Conservation (phyloP, 2,113 vertebrate species). For the Guaruba guarouba region DNA sequence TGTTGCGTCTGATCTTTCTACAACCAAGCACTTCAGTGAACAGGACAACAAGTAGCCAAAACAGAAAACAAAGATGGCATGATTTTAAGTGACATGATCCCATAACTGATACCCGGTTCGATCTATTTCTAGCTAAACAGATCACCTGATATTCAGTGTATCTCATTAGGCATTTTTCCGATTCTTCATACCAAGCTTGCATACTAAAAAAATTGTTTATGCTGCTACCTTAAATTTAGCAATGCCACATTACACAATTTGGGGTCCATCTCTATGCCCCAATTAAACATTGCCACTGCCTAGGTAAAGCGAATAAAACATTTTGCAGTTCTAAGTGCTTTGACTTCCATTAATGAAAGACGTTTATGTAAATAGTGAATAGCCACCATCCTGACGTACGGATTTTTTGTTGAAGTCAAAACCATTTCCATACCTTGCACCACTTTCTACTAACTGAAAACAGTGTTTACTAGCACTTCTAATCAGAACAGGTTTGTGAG, state of each 20-base stretch:
- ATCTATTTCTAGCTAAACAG: neutral
- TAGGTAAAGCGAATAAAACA: neutral
- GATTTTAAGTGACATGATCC: neutral
- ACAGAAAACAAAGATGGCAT: neutral
- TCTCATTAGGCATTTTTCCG: neutral
- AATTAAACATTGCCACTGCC: neutral
- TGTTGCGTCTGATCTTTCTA: conserved; percentile 8
- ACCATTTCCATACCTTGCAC: neutral
- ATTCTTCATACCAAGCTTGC: neutral
- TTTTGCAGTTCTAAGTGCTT: neutral
- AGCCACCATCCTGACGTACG: neutral
- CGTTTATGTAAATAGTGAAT: neutral
- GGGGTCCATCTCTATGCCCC: neutral
- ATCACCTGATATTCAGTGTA: neutral
- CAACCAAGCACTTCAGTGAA: conserved; percentile 50
- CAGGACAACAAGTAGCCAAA: conserved; percentile 5
- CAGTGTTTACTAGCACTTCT: neutral
- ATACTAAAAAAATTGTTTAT: neutral
- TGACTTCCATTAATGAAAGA: neutral
- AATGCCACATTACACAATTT: rapidly evolving
- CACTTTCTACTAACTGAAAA: neutral
- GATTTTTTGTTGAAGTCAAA: neutral
- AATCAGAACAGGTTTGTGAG: rapidly evolving
- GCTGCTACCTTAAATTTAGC: neutral
- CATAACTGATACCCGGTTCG: rapidly evolving